Base-by-base conservation (phyloP, 2,113 vertebrate species). In the Petroica traversi region DNA sequence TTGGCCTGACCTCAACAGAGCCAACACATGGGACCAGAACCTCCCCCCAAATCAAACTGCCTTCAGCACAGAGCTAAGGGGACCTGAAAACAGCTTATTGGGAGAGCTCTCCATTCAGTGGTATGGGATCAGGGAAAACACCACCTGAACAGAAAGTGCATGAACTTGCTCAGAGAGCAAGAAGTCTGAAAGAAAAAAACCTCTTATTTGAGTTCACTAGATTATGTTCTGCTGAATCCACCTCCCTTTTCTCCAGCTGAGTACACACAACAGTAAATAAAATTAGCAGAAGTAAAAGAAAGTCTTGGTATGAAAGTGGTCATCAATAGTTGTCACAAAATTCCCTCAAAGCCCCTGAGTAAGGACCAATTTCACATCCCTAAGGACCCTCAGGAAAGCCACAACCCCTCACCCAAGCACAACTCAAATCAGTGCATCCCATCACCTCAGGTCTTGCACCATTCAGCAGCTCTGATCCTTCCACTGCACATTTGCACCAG, bases 401-500 rank as follows among this genome's bases (percentile, higher is more conserved):
- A 23, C 40, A 34, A 10, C 19, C 25, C 24, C 49, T 25, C 9
- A 15, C 49, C 43, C 1, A 4, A 43, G n/a, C 8, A 2, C 14
- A 0, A 1, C 76, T 2, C 8, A 14, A 33, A 67, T 14, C 69
- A 3, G 52, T 4, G 36, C 58, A 8, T 10, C 83, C 13, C 87
- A 28, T 3, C 71, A 5, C 12, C 78, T 14, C 38, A 18, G 45
- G 26, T 8, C 5, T 18, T 74, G 86, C 58, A 43, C 36, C 51
- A 3, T 6, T 2, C 8, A 19, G 76, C 76, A 68, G 34, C 63
- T 45, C 79, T 1, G 18, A 48, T 2, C 40, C 67, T 26, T 1
- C 25, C n/a, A 1, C 17, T 0, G 4, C 57, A 22, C 2, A 8
- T 62, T 40, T 14, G 28, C 18, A 51, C 17, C 0, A 0, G 20